Evolutionary conservation across 2,113 vertebrate genomes (phyloP).

Genomic region (Strix uralensis): DNA sequence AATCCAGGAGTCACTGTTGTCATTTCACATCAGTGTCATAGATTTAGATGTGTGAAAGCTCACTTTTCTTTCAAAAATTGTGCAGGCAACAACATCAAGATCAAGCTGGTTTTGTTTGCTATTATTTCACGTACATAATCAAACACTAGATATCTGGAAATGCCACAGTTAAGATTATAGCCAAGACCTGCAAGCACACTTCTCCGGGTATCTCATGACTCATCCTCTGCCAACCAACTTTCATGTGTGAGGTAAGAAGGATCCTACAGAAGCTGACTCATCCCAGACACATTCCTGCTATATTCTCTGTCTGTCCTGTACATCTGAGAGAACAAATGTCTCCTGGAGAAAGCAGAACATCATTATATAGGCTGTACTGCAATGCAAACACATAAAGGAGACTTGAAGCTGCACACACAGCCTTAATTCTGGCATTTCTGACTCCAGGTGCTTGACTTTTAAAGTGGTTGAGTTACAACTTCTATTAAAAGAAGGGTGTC

Average conservation of each 20-base stretch:
- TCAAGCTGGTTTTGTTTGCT: background rate
- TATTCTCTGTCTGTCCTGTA: background rate
- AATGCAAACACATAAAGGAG: background rate
- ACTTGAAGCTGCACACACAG: background rate
- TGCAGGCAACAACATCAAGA: background rate
- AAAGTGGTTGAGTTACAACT: background rate
- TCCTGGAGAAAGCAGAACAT: background rate
- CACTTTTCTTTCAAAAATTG: background rate
- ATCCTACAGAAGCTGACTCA: background rate
- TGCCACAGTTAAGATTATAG: background rate
- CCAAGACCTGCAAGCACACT: background rate
- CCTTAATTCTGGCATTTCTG: background rate
- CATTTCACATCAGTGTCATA: background rate
- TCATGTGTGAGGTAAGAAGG: background rate
- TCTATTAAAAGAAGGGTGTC: background rate
- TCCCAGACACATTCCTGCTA: background rate
- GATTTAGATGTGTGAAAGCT: background rate
- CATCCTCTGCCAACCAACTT: background rate
- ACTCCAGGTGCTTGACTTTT: background rate
- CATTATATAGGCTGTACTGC: background rate
- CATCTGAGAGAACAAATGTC: background rate
- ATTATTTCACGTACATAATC: background rate
- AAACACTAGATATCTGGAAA: background rate
- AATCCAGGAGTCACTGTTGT: background rate
- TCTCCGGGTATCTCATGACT: background rate